Conservation (phyloP, 2,888 invertebrate genomes). For the Ommatoiulus sabulosus region DNA sequence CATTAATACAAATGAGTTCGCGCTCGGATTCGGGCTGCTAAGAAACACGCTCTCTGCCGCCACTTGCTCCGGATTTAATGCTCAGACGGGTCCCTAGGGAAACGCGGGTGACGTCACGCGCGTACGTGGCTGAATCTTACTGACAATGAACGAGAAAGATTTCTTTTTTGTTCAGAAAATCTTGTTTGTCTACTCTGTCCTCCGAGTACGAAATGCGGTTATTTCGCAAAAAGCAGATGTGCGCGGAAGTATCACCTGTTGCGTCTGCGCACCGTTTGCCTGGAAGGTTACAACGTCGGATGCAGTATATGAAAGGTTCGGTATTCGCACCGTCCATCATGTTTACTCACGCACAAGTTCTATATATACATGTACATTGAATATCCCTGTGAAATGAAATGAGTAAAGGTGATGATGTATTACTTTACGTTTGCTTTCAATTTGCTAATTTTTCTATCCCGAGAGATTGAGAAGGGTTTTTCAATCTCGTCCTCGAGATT, state of each 20-base stretch:
- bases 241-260: not conserved
- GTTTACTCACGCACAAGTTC: too few relatives aligned
- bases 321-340: too few relatives aligned
- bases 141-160: not conserved
- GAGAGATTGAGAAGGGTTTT: too few relatives aligned
- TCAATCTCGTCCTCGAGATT: too few relatives aligned
- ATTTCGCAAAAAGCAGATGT: not conserved
- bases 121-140: not conserved
- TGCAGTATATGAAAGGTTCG: too few relatives aligned
- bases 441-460: too few relatives aligned
- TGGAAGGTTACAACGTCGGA: too few relatives aligned
- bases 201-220: not conserved
- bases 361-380: too few relatives aligned
- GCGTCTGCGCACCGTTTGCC: not conserved
- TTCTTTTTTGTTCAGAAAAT: not conserved
- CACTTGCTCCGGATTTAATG: too few relatives aligned
- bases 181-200: not conserved
- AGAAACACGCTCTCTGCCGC: not conserved
- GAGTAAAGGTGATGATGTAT: too few relatives aligned
- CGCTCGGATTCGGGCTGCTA: not conserved
- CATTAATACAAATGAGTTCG: constrained; percentile 28
- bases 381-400: too few relatives aligned
- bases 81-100: not conserved
- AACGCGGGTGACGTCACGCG: not conserved
- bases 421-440: too few relatives aligned